Evolutionary conservation across 2,113 vertebrate species (phyloP), one percentile per base, ranked within the genome.

Genomic region (Dromas ardeola): DNA sequence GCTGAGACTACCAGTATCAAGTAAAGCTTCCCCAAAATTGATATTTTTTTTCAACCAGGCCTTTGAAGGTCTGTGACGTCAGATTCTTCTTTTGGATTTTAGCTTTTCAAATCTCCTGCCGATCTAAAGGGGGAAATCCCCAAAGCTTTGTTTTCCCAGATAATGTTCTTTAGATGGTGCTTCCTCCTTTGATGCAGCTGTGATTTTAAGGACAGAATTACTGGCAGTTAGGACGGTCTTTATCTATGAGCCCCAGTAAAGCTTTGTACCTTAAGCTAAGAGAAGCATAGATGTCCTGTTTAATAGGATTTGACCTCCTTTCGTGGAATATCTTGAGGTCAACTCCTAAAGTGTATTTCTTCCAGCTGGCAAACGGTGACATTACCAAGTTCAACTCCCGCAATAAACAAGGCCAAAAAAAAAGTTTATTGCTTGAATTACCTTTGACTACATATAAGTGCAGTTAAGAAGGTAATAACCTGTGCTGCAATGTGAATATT

Each of bases 211-310:
- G 74, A 62, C 13, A 53, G 55, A 95, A 84, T 56, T 91, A 72
- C 52, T 71, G 52, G 36, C 58, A 58, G 34, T 81, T 83, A 92
- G 29, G 81, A 67, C 21, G 40, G 12, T 12, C 45, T 78, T 93
- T 72, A 87, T 69, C 70, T 91, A 74, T 0, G 4, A 80, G 25
- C 11, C 58, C 21, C 53, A 72, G n/a, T 71, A 93, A 96, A 90
- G 79, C 42, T 77, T 38, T 40, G 50, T 71, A 95, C 70, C 70
- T 32, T 94, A 96, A 97, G 81, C 95, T 88, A 85, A 81, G 87
- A 96, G 94, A 95, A 96, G 73, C 96, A 95, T 92, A 91, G 90
- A 96, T 92, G 93, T 91, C 91, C 97, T 89, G 72, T 97, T 95
- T 83, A 95, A 97, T 66, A 92, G 92, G 82, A 92, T 84, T 93